Conservation (phyloP, 1,140 invertebrate species). For the Amyelois transitella region DNA sequence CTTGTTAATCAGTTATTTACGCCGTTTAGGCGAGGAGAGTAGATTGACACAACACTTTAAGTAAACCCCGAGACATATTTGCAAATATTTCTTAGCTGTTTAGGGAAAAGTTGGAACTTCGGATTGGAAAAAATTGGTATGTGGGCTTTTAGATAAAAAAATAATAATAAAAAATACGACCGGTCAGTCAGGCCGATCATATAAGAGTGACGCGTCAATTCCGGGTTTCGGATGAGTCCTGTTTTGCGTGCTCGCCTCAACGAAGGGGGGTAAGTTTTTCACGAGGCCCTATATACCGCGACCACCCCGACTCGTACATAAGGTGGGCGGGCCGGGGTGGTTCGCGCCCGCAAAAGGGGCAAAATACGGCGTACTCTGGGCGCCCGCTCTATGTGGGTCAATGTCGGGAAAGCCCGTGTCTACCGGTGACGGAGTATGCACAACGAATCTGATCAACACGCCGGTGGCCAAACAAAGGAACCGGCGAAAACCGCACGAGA, state of each 20-base stretch:
- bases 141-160: too few species aligned
- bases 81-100: too few species aligned
- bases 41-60: too few species aligned
- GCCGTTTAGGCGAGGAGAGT: too few species aligned
- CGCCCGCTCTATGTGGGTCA: constrained; percentile 76
- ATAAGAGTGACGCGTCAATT: constrained; percentile 44
- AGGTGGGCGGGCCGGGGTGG: constrained; percentile 68
- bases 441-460: constrained; percentile 74
- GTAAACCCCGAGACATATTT: too few species aligned
- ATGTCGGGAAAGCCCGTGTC: constrained; percentile 77
- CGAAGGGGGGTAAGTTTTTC: constrained; percentile 71
- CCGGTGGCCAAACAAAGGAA: constrained; percentile 65
- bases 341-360: constrained; percentile 73
- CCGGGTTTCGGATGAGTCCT: constrained; percentile 58
- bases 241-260: constrained; percentile 66
- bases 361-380: constrained; percentile 74
- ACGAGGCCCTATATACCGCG: constrained; percentile 72
- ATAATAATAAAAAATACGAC: too few species aligned
- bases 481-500: constrained; percentile 36
- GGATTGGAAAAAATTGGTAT: too few species aligned
- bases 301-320: constrained; percentile 71
- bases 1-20: too few species aligned
- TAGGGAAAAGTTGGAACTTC: too few species aligned
- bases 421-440: constrained; percentile 73
- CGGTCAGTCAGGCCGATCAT: constrained; percentile 40